These are phyloP conservation scores for Chauna torquata DNA, from an alignment of 2,113 vertebrate species.

Conservation along the genomic window DNA sequence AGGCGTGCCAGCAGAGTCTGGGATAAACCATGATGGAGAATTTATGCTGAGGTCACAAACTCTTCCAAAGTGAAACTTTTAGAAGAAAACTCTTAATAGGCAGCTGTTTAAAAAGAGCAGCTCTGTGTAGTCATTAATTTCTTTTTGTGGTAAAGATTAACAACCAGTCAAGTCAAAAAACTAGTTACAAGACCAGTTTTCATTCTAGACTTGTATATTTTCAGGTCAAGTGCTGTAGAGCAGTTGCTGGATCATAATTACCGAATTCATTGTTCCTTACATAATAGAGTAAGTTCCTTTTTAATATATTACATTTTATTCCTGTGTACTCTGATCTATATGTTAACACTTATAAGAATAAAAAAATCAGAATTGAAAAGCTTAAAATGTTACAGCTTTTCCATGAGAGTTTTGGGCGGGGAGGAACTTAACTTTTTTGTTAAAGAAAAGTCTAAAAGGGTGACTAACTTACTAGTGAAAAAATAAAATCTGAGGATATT, in stretches of 20 bases:
- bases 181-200: neutral
- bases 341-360: neutral
- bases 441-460: neutral
- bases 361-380: neutral
- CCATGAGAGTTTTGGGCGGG: neutral
- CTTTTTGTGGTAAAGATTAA: neutral
- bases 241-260: conserved; percentile 97
- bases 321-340: neutral
- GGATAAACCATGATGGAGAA: neutral
- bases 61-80: neutral
- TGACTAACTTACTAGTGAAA: neutral
- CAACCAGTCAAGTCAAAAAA: neutral
- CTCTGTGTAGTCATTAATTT: fast-evolving
- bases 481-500: neutral
- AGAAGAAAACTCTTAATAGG: neutral
- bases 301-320: neutral
- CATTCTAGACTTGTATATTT: neutral
- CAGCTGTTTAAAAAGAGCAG: neutral
- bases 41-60: neutral
- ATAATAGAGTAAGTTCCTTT: conserved; percentile 84
- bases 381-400: neutral
- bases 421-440: neutral
- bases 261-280: conserved; percentile 92
- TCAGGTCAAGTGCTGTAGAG: conserved; percentile 89
- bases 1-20: neutral